Evolutionary conservation across 2,888 invertebrate genomes (phyloP), one percentile per base, ranked within the genome.

Genomic region (Tetropium fuscum): DNA sequence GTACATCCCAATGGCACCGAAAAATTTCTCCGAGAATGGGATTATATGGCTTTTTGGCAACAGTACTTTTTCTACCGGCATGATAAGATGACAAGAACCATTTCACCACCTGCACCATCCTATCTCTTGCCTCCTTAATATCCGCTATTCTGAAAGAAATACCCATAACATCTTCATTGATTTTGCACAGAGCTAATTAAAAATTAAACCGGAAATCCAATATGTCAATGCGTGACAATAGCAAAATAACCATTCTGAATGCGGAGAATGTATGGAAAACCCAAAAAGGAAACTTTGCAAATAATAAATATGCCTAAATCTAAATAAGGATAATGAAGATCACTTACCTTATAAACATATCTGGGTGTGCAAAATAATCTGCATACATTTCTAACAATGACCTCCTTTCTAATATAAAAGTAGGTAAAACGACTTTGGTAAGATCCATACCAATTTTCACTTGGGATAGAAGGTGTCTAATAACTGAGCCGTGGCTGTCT

Each of bases 361-460:
- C 98, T 0, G 99, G 98, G 86, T 99, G 99, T 7, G 99, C 97
- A 84, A 99, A 98, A 80, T 98, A 99, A 84, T 99, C 99, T 44
- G 99, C 98, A 82, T 98, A 99, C 99, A 99, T 99, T 85, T 99
- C 99, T 41, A 99, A 86, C 30, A 99, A 87, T 0, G 98, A 99
- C 63, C 99, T 89, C 81, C 97, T 88, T 81, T 99, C 99, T 73
- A 99, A 84, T 72, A 99, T 99, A 80, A 99, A 99, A 18, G 99
- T 99, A 15, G 99, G 99, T 66, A 99, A 85, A 49, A 97, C 97
- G 63, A 97, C 95, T 87, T 98, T 99, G 7, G 99, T 99, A 77
- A 99, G 88, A 84, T 99, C 99, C 99, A 99, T 99, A 63, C 98
- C 98, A 77, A 98, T 97, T 83, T 97, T 95, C 66, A 98, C 97